These are phyloP conservation scores for Clostera curtula DNA, from an alignment of 2,888 invertebrate species.

Conservation along the genomic window DNA sequence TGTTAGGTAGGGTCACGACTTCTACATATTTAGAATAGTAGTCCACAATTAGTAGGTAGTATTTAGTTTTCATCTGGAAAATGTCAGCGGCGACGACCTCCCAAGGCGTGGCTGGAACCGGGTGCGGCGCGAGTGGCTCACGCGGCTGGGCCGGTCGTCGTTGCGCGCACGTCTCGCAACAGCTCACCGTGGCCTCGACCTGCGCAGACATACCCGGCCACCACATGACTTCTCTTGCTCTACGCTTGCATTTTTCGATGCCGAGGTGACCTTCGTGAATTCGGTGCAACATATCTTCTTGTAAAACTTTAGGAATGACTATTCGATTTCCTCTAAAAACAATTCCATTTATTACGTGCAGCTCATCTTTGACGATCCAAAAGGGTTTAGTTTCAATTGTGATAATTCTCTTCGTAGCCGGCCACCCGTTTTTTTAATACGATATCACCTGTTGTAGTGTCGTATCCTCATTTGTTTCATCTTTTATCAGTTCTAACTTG, in stretches of 20 bases:
- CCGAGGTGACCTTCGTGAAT: slow-evolving; percentile 1
- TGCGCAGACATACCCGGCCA: slow-evolving; percentile 1
- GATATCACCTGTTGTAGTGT: background rate
- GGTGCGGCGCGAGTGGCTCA: background rate
- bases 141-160: background rate
- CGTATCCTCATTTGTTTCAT: background rate
- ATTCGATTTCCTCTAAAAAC: background rate
- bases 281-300: background rate
- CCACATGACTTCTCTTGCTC: slow-evolving; percentile 1
- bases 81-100: background rate
- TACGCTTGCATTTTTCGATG: background rate
- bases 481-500: background rate
- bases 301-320: background rate
- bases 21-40: background rate
- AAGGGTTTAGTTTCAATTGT: background rate
- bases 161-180: too few relatives aligned
- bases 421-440: background rate
- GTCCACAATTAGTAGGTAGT: background rate
- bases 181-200: background rate
- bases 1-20: background rate
- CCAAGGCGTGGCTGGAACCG: background rate
- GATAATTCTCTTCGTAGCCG: background rate
- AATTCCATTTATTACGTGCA: background rate
- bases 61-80: background rate
- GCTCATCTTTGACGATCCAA: background rate